Evolutionary conservation across 2,113 vertebrate genomes (phyloP), one percentile per base, ranked within the genome.

Genomic region (Gallinago jamesoni): DNA sequence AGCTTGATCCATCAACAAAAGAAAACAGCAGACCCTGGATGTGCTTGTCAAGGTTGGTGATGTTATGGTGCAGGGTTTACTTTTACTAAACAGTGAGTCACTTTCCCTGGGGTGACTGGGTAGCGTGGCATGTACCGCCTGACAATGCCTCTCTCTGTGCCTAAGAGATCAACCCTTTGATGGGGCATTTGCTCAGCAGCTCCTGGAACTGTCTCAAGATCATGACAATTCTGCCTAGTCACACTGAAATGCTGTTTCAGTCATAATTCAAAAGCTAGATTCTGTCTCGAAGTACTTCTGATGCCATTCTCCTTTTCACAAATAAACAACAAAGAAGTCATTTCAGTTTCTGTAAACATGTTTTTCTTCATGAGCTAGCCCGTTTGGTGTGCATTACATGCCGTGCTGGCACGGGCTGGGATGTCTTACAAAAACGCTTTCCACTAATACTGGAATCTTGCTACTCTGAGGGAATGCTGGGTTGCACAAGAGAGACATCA

Each of bases 321-420:
- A 86, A 73, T 94, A 96, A 97, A 97, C 91, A 97, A 93, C 85
- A 94, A 93, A 94, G 93, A 83, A 96, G 94, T 81, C 60, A 95
- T 81, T 94, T 94, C 84, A 88, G 93, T 96, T 96, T 93, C 92
- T 97, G 95, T 96, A 97, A 97, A 97, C 95, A 93, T 96, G 88
- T 97, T 97, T 97, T 96, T 89, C 92, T 95, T 96, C 92, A 91
- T 74, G 86, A 97, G 75, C 93, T 78, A 68, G 94, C 70, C 87
- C 81, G 90, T 43, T 95, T 93, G 90, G 95, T 96, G 95, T 90
- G 90, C 91, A 79, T 96, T 97, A 96, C 93, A 93, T 12, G 75
- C 68, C 19, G 14, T 94, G 92, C 87, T 95, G 94, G 95, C 97
- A 96, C 12, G 0, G 75, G 50, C 82, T 88, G 72, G 66, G 79